Percentiles rank a stretch among this genome's conserved stretches.
Conservation (phyloP, 2,113 vertebrate species). For the Nanorana parkeri region DNA sequence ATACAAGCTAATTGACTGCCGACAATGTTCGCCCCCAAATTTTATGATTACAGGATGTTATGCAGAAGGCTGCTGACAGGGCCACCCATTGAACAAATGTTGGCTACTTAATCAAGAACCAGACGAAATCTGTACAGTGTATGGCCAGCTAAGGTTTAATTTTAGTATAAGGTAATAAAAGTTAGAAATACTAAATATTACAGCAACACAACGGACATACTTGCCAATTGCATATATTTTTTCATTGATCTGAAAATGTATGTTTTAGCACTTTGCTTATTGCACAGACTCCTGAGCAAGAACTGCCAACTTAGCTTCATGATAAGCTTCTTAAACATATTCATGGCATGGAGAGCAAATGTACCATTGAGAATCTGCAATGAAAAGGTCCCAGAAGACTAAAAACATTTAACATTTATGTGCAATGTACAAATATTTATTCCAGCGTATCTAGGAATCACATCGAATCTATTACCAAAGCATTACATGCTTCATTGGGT, state of each 20-base stretch:
- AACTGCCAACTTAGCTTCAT: conserved; percentile 22
- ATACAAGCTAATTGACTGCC: too few relatives aligned
- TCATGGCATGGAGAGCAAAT: conserved; percentile 25
- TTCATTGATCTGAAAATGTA: not conserved
- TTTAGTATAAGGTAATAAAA: too few relatives aligned
- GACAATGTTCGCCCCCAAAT: too few relatives aligned
- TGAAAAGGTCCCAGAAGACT: conserved; percentile 21
- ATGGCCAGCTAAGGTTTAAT: too few relatives aligned
- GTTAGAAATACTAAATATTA: too few relatives aligned
- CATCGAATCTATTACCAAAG: conserved; percentile 40
- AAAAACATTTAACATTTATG: conserved; percentile 35
- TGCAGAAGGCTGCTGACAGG: too few relatives aligned
- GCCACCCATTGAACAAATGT: too few relatives aligned
- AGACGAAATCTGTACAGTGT: too few relatives aligned
- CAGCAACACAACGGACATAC: not conserved
- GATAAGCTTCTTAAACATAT: conserved; percentile 49
- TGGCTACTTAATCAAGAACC: too few relatives aligned
- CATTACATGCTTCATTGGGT: conserved; percentile 40
- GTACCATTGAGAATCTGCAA: conserved; percentile 19
- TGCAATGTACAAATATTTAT: conserved; percentile 34
- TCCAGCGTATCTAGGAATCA: conserved; percentile 19
- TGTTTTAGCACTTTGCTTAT: not conserved
- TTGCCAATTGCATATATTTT: not conserved
- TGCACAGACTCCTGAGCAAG: not conserved
- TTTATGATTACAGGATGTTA: too few relatives aligned